phyloP scores from a whole-genome alignment of 2,113 vertebrate species.

The Benthochromis sp. region DNA sequence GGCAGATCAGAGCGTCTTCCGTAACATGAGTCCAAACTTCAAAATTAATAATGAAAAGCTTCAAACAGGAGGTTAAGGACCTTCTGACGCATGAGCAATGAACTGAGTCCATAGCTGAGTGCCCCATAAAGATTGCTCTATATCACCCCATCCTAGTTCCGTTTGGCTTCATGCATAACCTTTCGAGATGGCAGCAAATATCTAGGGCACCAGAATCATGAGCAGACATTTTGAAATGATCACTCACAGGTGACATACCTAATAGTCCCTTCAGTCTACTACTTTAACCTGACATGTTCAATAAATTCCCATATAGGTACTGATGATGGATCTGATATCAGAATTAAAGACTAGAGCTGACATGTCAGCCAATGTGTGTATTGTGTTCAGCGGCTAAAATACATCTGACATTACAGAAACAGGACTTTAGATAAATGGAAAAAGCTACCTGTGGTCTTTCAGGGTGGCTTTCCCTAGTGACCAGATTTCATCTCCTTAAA shows the following conservation, averaged over 20 bases:
- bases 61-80: slow-evolving; percentile 52
- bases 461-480: slow-evolving; percentile 36
- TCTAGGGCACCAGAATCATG: background rate
- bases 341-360: background rate
- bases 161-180: background rate
- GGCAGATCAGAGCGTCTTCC: background rate
- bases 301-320: slow-evolving; percentile 16
- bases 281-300: slow-evolving; percentile 53
- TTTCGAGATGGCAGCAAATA: slow-evolving; percentile 3
- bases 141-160: background rate
- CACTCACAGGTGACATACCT: slow-evolving; percentile 41
- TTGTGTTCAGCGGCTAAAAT: background rate
- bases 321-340: slow-evolving; percentile 40
- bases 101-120: background rate
- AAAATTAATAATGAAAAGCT: slow-evolving; percentile 61
- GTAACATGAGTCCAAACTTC: slow-evolving; percentile 29
- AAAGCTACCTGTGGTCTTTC: slow-evolving; percentile 40
- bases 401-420: background rate
- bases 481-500: slow-evolving; percentile 66
- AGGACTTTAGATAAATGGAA: slow-evolving; percentile 31
- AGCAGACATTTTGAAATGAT: slow-evolving; percentile 20
- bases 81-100: slow-evolving; percentile 6
- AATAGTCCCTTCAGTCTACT: slow-evolving; percentile 31
- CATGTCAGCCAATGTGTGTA: background rate
- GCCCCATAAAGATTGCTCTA: background rate